phyloP scores from a whole-genome alignment of 2,888 invertebrate genomes.

The Cosmia pyralina region DNA sequence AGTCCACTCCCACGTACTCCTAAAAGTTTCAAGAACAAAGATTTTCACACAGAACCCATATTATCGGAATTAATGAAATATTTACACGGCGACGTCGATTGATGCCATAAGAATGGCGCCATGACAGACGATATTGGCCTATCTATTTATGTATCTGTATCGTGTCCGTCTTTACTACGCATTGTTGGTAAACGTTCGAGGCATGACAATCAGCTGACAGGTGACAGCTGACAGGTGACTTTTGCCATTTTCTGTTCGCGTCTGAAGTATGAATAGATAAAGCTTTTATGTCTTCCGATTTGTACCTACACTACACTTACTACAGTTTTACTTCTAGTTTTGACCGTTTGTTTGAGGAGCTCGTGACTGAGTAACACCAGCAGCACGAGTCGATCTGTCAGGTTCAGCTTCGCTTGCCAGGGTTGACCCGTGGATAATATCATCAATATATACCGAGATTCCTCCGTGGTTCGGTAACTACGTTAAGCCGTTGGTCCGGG shows the following conservation, averaged over 20 bases:
- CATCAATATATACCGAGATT: too few species aligned
- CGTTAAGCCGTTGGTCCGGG: too few species aligned
- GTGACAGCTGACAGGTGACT: conserved; percentile 4
- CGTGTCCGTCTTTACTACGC: conserved; percentile 4
- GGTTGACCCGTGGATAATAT: too few species aligned
- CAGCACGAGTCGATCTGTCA: too few species aligned
- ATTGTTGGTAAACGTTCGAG: conserved; percentile 31
- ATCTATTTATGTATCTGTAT: not conserved
- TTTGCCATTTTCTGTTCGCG: conserved; percentile 11
- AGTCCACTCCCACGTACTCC: too few species aligned
- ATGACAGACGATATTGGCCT: not conserved
- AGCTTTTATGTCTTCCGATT: not conserved
- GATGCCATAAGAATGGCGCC: conserved; percentile 1
- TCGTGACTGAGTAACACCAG: too few species aligned
- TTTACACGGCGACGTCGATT: too few species aligned
- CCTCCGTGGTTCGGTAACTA: too few species aligned
- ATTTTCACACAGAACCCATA: too few species aligned
- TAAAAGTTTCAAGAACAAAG: too few species aligned
- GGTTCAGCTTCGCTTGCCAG: too few species aligned
- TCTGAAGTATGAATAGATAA: not conserved
- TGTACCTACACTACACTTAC: not conserved
- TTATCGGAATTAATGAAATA: too few species aligned
- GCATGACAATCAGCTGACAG: conserved; percentile 27
- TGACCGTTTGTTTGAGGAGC: not conserved
- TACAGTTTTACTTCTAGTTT: not conserved